Evolutionary conservation across 1,140 invertebrate genomes (phyloP).

Genomic region (roundworm (Caenorhabditis elegans)): DNA sequence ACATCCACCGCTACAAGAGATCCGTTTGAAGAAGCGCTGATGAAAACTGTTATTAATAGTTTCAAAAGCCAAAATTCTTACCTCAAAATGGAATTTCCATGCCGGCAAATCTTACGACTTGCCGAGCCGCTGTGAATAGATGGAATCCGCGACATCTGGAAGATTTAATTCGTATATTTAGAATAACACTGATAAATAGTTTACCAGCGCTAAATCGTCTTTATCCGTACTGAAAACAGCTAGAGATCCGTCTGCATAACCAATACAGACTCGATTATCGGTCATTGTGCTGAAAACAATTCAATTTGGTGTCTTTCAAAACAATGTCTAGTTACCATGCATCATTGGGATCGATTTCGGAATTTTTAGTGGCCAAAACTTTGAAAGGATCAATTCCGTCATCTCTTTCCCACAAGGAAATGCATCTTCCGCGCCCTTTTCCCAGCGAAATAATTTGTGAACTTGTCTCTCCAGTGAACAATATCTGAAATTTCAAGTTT

Average conservation of each 20-base stretch:
- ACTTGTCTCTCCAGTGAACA: not conserved
- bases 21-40: conserved; percentile 41
- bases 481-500: not conserved
- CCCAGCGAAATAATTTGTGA: not conserved
- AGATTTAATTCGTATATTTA: not conserved
- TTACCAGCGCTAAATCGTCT: not conserved
- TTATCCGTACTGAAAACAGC: not conserved
- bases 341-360: not conserved
- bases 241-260: not conserved
- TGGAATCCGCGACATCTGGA: conserved; percentile 1
- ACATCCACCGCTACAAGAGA: conserved; percentile 14
- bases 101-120: not conserved
- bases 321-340: no score
- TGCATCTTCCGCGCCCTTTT: not conserved
- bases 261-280: not conserved
- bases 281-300: not conserved
- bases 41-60: not conserved
- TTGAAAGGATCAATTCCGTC: not conserved
- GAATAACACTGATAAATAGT: not conserved
- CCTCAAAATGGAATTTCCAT: not conserved
- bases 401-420: not conserved
- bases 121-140: not conserved
- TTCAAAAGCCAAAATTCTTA: not conserved
- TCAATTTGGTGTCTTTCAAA: not conserved
- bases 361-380: not conserved